Evolutionary conservation across 2,113 vertebrate species (phyloP).

Genomic region (Misgurnus mizolepis): DNA sequence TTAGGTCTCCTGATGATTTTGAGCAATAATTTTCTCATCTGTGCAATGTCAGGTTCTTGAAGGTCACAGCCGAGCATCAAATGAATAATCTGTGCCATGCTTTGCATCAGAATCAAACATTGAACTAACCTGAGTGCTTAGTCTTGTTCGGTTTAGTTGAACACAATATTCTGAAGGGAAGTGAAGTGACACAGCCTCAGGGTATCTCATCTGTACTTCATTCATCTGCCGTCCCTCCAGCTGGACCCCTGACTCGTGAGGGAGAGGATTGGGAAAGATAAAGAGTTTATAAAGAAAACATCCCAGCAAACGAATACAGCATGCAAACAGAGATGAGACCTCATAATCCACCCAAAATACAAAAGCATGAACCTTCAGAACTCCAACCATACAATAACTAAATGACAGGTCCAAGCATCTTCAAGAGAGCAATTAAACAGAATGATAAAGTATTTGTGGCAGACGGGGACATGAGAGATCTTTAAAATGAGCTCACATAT

Average conservation of each 20-base stretch:
- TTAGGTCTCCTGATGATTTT: neutral
- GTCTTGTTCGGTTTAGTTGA: conserved; percentile 15
- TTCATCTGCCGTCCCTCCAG: conserved; percentile 40
- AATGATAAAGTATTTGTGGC: no score
- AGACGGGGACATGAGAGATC: no score
- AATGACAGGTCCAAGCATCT: neutral
- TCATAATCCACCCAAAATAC: no score
- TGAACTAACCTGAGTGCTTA: conserved; percentile 4
- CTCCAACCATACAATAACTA: no score
- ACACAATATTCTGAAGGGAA: conserved; percentile 22
- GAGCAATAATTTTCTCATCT: neutral
- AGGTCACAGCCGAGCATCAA: neutral
- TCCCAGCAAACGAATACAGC: neutral
- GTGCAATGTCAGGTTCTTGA: neutral
- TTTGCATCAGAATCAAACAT: neutral
- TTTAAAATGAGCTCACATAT: neutral
- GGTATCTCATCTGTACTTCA: conserved; percentile 34
- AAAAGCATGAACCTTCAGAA: neutral
- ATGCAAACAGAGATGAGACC: no score
- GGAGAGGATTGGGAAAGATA: neutral
- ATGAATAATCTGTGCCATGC: neutral
- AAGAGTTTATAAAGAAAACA: conserved; percentile 13
- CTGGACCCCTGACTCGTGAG: conserved; percentile 30
- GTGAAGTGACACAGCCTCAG: conserved; percentile 31
- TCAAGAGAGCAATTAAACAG: neutral